These are phyloP conservation scores for Ecliptopera silaceata DNA, from an alignment of 2,888 invertebrate genomes.

Conservation along the genomic window DNA sequence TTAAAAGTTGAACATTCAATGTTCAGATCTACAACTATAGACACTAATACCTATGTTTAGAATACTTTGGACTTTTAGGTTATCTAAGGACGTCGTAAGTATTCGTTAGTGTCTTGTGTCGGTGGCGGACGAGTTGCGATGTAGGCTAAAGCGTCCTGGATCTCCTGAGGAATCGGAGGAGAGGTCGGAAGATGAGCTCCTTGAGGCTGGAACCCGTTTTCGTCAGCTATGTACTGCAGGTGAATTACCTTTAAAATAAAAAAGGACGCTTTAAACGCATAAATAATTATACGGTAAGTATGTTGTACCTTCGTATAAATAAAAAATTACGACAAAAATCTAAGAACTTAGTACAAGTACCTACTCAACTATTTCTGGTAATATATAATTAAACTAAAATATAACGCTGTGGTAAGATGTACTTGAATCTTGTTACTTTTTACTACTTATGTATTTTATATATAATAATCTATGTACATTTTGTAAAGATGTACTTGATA, in stretches of 20 bases:
- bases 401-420: no score
- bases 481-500: no score
- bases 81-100: conserved; percentile 39
- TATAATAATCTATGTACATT: no score
- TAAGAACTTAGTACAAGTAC: no score
- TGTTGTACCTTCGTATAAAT: no score
- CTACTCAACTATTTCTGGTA: no score
- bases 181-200: conserved; percentile 85
- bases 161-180: conserved; percentile 87
- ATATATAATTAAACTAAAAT: no score
- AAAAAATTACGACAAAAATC: no score
- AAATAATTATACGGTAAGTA: no score
- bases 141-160: conserved; percentile 85
- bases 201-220: conserved; percentile 88
- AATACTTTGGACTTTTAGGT: neutral
- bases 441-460: no score
- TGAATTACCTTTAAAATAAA: conserved; percentile 74
- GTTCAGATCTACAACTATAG: neutral
- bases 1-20: neutral
- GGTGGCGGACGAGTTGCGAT: conserved; percentile 85
- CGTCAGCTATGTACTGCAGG: conserved; percentile 86
- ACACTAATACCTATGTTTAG: neutral
- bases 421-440: no score
- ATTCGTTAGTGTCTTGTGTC: conserved; percentile 51
- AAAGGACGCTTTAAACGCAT: neutral